Base-by-base conservation (phyloP, 2,113 vertebrate genomes). In the Muscicapa adusta region DNA sequence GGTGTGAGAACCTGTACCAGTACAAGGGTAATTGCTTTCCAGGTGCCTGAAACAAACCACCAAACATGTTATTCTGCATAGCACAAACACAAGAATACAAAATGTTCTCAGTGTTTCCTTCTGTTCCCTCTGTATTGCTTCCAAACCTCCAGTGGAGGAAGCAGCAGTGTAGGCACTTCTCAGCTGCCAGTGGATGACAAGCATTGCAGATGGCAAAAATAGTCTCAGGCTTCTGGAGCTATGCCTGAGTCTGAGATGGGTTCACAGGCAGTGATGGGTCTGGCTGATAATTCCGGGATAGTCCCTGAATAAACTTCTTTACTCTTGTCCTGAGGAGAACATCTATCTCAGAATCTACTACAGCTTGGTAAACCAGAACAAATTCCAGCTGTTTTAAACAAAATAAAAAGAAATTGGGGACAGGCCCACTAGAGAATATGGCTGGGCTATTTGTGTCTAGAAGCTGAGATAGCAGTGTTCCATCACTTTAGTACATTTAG, bases 31-130 rank as follows among this genome's bases (percentile, higher is more conserved):
- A n/a, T 33, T 31, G 31, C 33, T 45, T 51, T 43, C 47, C 31
- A 18, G 0, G 1, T 60, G 33, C 48, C 53, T 54, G 34, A 42
- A 38, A 23, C 1, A 0, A 60, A 42, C 34, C 48, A 8, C 45
- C 48, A 36, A 79, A n/a, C 38, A 80, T 77, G n/a, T 48, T 51
- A 15, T 6, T 18, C 34, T 60, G 25, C 74, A 31, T 4, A 36
- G 42, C 47, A 18, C 38, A 10, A 53, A 53, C 7, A 36, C 14
- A 38, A 47, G 53, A 18, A 71, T 24, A 42, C 10, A 4, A 6
- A 72, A 20, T 16, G 10, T 23, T 61, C 56, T 56, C 26, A 7
- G n/a, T 45, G 67, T 62, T 91, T 66, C 66, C 29, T 62, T 61
- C 66, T 34, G 14, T 50, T 73, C 86, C 47, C 36, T 61, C 76